Percentiles rank a stretch among this genome's conserved stretches.
Conservation (phyloP, 1,140 invertebrate genomes). For the Bombus affinis region DNA sequence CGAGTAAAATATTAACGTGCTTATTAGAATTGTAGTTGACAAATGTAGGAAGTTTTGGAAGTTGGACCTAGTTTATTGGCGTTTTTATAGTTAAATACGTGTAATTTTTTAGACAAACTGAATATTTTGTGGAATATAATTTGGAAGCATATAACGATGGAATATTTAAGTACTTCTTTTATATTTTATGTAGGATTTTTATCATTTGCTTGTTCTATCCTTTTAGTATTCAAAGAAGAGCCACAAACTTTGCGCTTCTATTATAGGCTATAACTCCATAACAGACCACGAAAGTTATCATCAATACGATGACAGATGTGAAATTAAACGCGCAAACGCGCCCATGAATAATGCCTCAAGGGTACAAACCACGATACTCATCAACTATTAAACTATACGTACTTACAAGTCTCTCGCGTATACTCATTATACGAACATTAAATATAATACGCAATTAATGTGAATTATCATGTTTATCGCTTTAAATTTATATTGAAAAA, state of each 20-base stretch:
- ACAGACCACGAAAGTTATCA: not conserved
- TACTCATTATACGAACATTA: not conserved
- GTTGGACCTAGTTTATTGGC: too few species aligned
- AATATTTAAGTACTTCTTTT: not conserved
- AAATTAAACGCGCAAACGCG: not conserved
- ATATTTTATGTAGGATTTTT: not conserved
- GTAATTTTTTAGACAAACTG: too few species aligned
- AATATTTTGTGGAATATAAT: too few species aligned
- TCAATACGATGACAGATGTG: not conserved
- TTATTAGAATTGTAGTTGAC: too few species aligned
- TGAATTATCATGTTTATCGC: not conserved
- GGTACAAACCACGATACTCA: not conserved
- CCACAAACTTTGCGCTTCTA: not conserved
- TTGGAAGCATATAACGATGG: too few species aligned
- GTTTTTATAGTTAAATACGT: too few species aligned
- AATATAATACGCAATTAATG: not conserved
- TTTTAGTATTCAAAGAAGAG: not conserved
- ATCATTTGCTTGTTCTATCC: not conserved
- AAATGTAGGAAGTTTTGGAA: too few species aligned
- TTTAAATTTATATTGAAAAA: not conserved
- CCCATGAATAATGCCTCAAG: slow-evolving; percentile 4
- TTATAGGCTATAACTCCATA: not conserved
- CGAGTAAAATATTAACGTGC: too few species aligned
- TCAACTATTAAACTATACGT: not conserved
- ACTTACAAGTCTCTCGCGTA: not conserved